Percentiles rank a stretch among this genome's conserved stretches.
These are phyloP conservation scores for Theristicus caerulescens DNA, from an alignment of 2,113 vertebrate species.

Conservation along the genomic window DNA sequence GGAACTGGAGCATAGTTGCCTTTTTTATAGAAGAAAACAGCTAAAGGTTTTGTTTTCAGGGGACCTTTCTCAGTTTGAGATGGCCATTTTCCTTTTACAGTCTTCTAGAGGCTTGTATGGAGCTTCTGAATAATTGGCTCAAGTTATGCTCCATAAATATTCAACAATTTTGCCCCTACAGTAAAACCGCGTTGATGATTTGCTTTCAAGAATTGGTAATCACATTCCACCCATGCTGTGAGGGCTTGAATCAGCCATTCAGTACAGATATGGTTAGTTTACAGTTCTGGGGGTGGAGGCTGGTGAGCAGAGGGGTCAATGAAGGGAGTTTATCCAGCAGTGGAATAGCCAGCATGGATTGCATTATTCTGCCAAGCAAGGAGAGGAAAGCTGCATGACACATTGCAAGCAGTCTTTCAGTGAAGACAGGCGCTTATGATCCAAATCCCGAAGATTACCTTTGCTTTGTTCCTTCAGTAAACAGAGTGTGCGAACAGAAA, in stretches of 20 bases:
- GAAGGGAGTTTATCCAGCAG: not conserved
- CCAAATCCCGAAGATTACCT: not conserved
- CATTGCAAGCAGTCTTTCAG: not conserved
- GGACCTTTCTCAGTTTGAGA: not conserved
- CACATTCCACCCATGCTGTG: not conserved
- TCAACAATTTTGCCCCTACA: not conserved
- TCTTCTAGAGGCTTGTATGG: not conserved
- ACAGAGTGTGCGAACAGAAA: not conserved
- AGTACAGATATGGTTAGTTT: not conserved
- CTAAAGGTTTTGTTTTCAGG: not conserved
- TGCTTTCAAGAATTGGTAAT: not conserved
- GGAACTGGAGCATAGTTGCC: not conserved
- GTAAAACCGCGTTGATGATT: not conserved
- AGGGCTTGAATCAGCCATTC: constrained; percentile 1
- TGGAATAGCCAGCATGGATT: not conserved
- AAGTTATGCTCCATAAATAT: constrained; percentile 1
- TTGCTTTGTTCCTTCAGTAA: not conserved
- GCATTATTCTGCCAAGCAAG: not conserved
- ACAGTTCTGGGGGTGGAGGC: not conserved
- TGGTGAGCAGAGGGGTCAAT: not conserved
- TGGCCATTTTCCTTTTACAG: not conserved
- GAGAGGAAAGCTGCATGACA: not conserved
- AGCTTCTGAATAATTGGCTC: constrained; percentile 1
- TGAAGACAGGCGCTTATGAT: not conserved
- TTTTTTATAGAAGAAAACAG: not conserved